A percentile compares a stretch with the other conserved stretches of the same genome.
phyloP scores from a whole-genome alignment of 2,797 vertebrate species.

The Tolypeutes matacus region DNA sequence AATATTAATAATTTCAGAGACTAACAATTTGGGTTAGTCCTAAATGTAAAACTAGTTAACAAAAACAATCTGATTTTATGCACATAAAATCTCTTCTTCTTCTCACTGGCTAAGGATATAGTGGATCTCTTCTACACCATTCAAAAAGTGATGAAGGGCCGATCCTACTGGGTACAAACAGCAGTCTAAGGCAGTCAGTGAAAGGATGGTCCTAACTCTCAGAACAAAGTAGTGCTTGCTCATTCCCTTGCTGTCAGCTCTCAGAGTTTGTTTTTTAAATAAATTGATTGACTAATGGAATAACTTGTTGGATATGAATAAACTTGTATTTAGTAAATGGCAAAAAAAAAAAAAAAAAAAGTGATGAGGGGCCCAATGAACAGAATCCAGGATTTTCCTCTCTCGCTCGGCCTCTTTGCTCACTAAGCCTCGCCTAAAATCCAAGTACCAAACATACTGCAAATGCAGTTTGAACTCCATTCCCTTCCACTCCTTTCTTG shows the following conservation, averaged over 20 bases:
- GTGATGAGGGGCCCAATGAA: neutral
- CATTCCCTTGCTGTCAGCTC: no score
- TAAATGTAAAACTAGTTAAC: constrained; percentile 27
- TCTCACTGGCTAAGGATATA: no score
- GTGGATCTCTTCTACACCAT: neutral
- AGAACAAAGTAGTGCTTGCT: no score
- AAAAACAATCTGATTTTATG: neutral
- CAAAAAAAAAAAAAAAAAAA: no score
- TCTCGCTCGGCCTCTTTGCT: neutral
- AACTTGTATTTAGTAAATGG: no score
- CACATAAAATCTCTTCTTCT: no score
- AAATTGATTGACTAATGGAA: no score
- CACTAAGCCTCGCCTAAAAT: constrained; percentile 17
- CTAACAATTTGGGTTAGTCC: constrained; percentile 2
- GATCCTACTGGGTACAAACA: no score
- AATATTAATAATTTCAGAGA: constrained; percentile 17
- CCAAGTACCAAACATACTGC: neutral
- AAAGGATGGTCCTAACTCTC: no score
- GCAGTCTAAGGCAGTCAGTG: no score
- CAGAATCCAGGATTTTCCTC: neutral
- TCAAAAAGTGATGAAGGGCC: neutral
- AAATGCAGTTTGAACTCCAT: constrained; percentile 11
- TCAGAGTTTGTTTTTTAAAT: no score
- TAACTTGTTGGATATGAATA: no score
- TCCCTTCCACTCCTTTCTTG: constrained; percentile 37